Evolutionary conservation across 2,888 invertebrate species (phyloP), one percentile per base, ranked within the genome.

Genomic region (Ametastegia equiseti): DNA sequence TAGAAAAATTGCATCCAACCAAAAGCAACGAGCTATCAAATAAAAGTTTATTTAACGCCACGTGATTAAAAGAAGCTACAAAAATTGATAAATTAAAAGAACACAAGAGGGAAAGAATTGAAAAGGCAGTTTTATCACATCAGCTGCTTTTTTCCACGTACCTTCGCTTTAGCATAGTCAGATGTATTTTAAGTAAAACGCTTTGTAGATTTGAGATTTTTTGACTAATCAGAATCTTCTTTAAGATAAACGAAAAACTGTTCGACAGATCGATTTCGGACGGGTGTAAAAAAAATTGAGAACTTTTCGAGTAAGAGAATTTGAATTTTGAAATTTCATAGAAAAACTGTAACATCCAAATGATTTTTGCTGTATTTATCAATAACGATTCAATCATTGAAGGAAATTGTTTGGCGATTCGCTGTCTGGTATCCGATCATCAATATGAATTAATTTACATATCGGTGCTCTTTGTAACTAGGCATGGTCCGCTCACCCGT

Each of bases 371-470:
- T 15, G 23, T 30, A n/a, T n/a, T n/a, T n/a, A 15, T 60, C 15
- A 13, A 60, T 30, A 30, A 27, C 23, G 15, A 60, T 60, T 5
- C 15, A 30, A 60, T 11, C 4, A 60, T 30, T 30, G 15, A 30
- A 5, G 27, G 60, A 6, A 60, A 60, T 60, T 19, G 13, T 15
- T 27, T 30, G 30, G 60, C 23, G 5, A 60, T 15, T 4, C 60
- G 3, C 47, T 15, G 15, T 47, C 15, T 5, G 30, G 30, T 60
- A 60, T 60, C 13, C 13, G 15, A 11, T 67, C 11, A 67, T 67
- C 67, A n/a, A 39, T 67, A 39, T n/a, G n/a, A 39, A 67, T 67
- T 67, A 9, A 23, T 67, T 67, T 23, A 36, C 67, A 39, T 39
- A 67, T 39, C 9, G 19, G 39, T 23, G 19, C 11, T 11, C 67